Evolutionary conservation across 2,113 vertebrate species (phyloP), one percentile per base, ranked within the genome.

Genomic region (Epinephelus cyanopodus): DNA sequence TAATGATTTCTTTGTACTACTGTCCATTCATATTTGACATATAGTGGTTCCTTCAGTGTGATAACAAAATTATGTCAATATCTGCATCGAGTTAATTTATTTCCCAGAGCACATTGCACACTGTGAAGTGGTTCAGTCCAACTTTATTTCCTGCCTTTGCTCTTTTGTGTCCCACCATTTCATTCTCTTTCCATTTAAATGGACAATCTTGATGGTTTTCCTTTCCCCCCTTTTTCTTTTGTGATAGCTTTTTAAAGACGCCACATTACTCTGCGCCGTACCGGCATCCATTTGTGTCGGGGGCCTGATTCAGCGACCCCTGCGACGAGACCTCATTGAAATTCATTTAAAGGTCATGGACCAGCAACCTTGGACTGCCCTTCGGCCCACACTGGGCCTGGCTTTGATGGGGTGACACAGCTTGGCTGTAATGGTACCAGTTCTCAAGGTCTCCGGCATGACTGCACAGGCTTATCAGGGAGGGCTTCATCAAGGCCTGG

Each of bases 401-500:
- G 42, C 29, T 70, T 67, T 71, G 77, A 60, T 82, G 67, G 73
- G 85, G 39, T 73, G 75, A 66, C 67, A 33, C 42, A 45, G 60
- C 56, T 48, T 63, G 58, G 57, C 52, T 65, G 33, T 87, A 83
- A 89, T 76, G 67, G 68, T 65, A 69, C 58, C 66, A 33, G 48
- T 79, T 54, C 42, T 74, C 56, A 47, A 53, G 63, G 65, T 73
- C 29, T 74, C 73, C 60, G 42, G 70, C 50, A 79, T 74, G 77
- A 61, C 53, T 45, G 42, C 42, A 58, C n/a, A 37, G 33, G 25
- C 29, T 79, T 74, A 70, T 63, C n/a, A 52, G 67, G 39, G n/a
- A 69, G 15, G 15, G 68, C 57, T 78, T 74, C 18, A 29, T 29
- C 33, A 54, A 76, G 67, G 56, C 62, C 27, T 17, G 53, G 17